Evolutionary conservation across 2,797 vertebrate species (phyloP).

Genomic region (Serranus cabrilla): DNA sequence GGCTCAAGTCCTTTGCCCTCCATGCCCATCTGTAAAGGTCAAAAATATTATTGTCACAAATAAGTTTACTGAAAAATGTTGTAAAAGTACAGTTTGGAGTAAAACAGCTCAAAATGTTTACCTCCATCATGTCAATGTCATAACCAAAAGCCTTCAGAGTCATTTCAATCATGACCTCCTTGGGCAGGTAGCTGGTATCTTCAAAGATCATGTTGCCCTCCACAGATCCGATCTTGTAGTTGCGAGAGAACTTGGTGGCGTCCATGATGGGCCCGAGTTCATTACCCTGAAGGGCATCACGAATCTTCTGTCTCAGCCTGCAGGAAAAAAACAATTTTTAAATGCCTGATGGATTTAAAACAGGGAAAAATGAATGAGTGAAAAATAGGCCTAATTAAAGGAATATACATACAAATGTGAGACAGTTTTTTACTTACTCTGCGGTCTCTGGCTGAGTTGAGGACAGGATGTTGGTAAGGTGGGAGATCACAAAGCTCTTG

Average conservation of each 20-base stretch:
- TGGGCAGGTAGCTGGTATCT: conserved; percentile 89
- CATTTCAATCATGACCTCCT: conserved; percentile 93
- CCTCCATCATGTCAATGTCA: conserved; percentile 94
- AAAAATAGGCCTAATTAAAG: not conserved
- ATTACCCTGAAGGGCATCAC: conserved; percentile 86
- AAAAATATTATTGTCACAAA: conserved; percentile 14
- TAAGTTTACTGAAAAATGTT: not conserved
- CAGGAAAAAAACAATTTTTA: conserved; percentile 11
- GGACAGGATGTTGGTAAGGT: conserved; percentile 91
- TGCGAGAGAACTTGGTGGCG: conserved; percentile 89
- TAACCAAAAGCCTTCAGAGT: conserved; percentile 91
- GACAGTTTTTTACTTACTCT: conserved; percentile 82
- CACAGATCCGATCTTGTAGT: conserved; percentile 89
- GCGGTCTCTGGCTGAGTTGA: conserved; percentile 85
- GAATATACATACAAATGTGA: not conserved
- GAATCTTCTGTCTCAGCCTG: conserved; percentile 89
- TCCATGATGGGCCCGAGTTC: conserved; percentile 85
- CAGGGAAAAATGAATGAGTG: no score
- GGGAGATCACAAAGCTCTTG: conserved; percentile 92
- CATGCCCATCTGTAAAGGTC: conserved; percentile 89
- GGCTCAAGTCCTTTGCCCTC: conserved; percentile 94
- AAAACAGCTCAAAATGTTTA: conserved; percentile 65
- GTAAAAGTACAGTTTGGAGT: not conserved
- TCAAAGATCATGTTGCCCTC: conserved; percentile 95
- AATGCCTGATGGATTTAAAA: not conserved